Evolutionary conservation across 2,113 vertebrate genomes (phyloP).

Genomic region (Sinosuthora webbiana): DNA sequence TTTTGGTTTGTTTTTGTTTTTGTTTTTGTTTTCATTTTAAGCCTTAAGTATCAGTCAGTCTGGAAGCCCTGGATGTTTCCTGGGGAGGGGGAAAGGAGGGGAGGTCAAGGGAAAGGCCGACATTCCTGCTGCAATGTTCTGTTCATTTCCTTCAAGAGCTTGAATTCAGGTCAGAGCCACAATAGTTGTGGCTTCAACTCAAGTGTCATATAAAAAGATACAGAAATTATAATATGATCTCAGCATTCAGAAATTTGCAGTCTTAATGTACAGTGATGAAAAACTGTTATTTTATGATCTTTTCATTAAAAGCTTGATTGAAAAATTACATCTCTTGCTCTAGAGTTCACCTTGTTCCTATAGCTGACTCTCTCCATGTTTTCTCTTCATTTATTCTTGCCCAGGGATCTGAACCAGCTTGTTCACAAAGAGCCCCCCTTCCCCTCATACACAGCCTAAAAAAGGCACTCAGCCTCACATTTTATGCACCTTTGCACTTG

Average conservation of each 20-base stretch:
- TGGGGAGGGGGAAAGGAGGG: neutral
- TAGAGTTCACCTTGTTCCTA: conserved; percentile 12
- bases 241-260: conserved; percentile 96
- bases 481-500: neutral
- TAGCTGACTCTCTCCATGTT: neutral
- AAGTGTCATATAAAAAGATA: conserved; percentile 86
- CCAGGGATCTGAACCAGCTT: neutral
- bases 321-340: conserved; percentile 71
- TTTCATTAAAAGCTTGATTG: conserved; percentile 99
- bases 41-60: conserved; percentile 58
- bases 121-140: conserved; percentile 76
- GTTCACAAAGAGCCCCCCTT: neutral
- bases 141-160: conserved; percentile 81
- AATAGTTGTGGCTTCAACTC: conserved; percentile 79
- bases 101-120: conserved; percentile 68
- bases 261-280: conserved; percentile 99
- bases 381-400: neutral
- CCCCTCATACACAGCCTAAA: neutral
- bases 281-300: conserved; percentile 99
- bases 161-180: conserved; percentile 92
- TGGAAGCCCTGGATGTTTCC: conserved; percentile 67
- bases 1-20: too few species aligned
- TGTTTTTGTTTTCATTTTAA: conserved; percentile 11
- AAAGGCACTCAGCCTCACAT: neutral
- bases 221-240: conserved; percentile 84